These are phyloP conservation scores for Maccullochella peelii DNA, from an alignment of 2,113 vertebrate genomes.

Conservation along the genomic window DNA sequence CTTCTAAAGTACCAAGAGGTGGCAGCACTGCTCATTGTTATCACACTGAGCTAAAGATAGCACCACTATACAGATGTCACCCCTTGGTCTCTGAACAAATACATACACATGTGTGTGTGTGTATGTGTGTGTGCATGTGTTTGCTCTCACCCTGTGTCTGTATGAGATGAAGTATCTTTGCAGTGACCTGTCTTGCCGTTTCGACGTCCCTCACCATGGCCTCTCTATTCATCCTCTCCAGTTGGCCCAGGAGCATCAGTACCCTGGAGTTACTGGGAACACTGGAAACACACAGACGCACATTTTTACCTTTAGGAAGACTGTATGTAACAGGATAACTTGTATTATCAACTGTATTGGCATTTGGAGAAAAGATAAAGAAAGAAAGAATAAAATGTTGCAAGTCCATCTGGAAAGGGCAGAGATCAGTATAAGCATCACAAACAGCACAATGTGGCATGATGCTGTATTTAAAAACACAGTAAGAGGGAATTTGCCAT, in stretches of 20 bases:
- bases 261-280: constrained; percentile 90
- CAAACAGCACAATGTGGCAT: background rate
- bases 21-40: background rate
- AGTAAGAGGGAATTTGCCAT: no score
- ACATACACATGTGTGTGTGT: background rate
- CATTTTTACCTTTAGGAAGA: background rate
- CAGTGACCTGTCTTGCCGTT: constrained; percentile 89
- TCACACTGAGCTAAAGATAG: background rate
- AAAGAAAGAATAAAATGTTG: background rate
- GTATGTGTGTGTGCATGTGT: constrained; percentile 1
- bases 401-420: background rate
- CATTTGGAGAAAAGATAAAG: background rate
- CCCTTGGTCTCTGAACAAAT: background rate
- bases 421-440: background rate
- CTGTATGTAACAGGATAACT: background rate
- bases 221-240: constrained; percentile 92
- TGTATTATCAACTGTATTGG: background rate
- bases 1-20: constrained; percentile 6
- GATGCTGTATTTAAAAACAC: constrained; percentile 3
- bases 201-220: constrained; percentile 84
- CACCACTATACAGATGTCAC: background rate
- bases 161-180: constrained; percentile 95
- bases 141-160: constrained; percentile 93
- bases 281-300: constrained; percentile 69
- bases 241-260: constrained; percentile 89